These are phyloP conservation scores for Noctua janthina DNA, from an alignment of 2,888 invertebrate species.

Conservation along the genomic window DNA sequence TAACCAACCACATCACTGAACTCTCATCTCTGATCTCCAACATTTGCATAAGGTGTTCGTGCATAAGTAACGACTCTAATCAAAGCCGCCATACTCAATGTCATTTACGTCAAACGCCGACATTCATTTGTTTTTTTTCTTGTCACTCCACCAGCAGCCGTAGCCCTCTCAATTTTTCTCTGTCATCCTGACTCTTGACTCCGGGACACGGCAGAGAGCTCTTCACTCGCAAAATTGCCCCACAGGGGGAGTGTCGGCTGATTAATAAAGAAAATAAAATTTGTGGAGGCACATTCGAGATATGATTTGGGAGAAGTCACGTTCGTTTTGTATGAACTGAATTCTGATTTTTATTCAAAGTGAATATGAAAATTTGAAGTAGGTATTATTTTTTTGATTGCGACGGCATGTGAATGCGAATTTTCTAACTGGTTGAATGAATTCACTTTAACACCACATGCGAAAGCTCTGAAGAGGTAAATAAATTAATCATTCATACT, in stretches of 20 bases:
- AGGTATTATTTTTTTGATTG: conserved; percentile 64
- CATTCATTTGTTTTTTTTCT: conserved; percentile 79
- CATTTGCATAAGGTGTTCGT: conserved; percentile 42
- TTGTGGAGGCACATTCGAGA: conserved; percentile 71
- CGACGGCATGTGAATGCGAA: conserved; percentile 48
- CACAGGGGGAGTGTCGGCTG: conserved; percentile 80
- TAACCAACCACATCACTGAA: neutral
- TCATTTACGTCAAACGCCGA: conserved; percentile 70
- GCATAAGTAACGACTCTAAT: conserved; percentile 66
- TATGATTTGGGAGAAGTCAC: conserved; percentile 79
- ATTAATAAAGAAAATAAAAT: conserved; percentile 87
- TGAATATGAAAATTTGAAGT: conserved; percentile 60
- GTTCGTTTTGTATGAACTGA: conserved; percentile 69
- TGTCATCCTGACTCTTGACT: conserved; percentile 83
- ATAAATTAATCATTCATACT: conserved; percentile 17
- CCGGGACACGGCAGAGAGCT: conserved; percentile 78
- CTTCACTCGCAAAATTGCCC: conserved; percentile 82
- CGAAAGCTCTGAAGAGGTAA: conserved; percentile 1
- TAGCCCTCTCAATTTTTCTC: conserved; percentile 82
- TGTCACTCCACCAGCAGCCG: conserved; percentile 72
- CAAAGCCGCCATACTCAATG: conserved; percentile 60
- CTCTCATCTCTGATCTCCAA: neutral
- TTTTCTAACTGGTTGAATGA: conserved; percentile 43
- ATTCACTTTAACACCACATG: conserved; percentile 12
- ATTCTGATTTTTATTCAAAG: conserved; percentile 71